Evolutionary conservation across 2,888 invertebrate genomes (phyloP), one percentile per base, ranked within the genome.

Genomic region (Tryphoninae sp.): DNA sequence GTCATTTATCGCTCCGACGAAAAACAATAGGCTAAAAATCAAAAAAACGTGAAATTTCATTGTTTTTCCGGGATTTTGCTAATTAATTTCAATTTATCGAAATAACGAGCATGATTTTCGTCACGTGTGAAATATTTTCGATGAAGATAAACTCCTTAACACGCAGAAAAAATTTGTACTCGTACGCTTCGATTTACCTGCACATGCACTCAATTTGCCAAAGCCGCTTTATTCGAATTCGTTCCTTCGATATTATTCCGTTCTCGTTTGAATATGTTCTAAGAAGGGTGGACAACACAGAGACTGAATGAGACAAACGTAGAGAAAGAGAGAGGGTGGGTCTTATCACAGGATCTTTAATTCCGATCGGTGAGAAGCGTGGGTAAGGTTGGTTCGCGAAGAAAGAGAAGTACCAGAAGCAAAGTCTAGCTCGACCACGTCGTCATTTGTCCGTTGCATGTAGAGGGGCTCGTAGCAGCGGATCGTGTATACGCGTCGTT

Each of bases 271-370:
- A 73, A 82, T 83, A 82, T 80, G 83, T 82, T 83, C 81, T 84
- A 75, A 42, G 71, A 26, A 55, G 55, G 76, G 81, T 81, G 73
- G 83, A 78, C 78, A 80, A 82, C 75, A 69, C 69, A 62, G 42
- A 73, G 19, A 23, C 26, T 61, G 23, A 26, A 3, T 6, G 69
- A 58, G 73, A 13, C 62, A 53, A 79, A 53, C 33, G 33, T 16
- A 59, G 2, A 13, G 69, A 42, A 64, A 13, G 65, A 53, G 80
- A 53, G 67, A 69, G 85, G 74, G 55, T 55, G 49, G 51, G 26
- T 88, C 89, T 90, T 91, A 92, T 92, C 91, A 88, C 86, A 85
- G 85, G 87, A 92, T 92, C 92, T 92, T 92, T 92, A 92, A 92
- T 92, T 92, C 90, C 90, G 86, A 86, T 80, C 84, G 80, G 81